These are phyloP conservation scores for Bombycilla garrulus DNA, from an alignment of 2,113 vertebrate genomes.

Conservation along the genomic window DNA sequence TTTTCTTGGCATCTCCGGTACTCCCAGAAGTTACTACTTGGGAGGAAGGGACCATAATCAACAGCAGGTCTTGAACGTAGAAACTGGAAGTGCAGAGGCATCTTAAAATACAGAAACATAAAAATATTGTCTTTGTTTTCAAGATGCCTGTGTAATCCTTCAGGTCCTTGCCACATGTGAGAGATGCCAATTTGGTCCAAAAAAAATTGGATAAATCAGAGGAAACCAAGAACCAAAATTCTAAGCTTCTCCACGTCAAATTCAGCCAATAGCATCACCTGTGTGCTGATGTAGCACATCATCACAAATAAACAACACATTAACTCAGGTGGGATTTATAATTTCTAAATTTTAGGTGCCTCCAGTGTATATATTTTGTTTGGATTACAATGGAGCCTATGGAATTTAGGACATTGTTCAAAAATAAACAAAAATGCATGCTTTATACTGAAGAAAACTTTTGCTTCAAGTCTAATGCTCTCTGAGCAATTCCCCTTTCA, in stretches of 20 bases:
- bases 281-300: background rate
- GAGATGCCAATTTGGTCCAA: background rate
- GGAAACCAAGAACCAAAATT: background rate
- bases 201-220: background rate
- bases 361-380: background rate
- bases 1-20: background rate
- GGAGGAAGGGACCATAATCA: background rate
- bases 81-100: background rate
- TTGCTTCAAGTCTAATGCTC: background rate
- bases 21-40: background rate
- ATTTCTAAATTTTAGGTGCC: background rate
- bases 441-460: background rate
- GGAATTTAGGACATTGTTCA: background rate
- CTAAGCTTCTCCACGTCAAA: background rate
- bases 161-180: background rate
- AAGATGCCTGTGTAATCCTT: background rate
- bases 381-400: background rate
- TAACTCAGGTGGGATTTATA: background rate
- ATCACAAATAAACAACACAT: background rate
- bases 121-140: background rate
- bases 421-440: background rate
- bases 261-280: background rate
- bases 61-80: background rate
- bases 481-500: background rate
- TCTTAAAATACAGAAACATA: background rate